Evolutionary conservation across 1,140 invertebrate species (phyloP).

Genomic region (Tachypleus tridentatus): DNA sequence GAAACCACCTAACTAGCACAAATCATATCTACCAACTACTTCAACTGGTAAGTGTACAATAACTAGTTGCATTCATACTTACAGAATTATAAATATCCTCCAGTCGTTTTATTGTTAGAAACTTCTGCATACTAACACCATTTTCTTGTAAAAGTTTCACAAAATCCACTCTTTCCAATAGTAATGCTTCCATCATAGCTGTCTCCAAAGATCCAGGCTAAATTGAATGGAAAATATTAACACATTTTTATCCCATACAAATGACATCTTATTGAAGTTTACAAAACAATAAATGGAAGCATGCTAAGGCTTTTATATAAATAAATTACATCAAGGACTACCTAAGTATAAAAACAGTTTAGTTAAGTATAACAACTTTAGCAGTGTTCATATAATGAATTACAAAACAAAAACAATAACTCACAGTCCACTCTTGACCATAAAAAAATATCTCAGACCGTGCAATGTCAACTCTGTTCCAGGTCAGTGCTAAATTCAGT

Average conservation of each 20-base stretch:
- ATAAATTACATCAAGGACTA: too few relatives aligned
- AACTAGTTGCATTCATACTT: conserved; percentile 23
- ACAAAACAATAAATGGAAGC: too few relatives aligned
- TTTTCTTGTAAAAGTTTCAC: conserved; percentile 92
- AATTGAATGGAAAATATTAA: background rate
- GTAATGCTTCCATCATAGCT: conserved; percentile 96
- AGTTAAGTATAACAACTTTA: background rate
- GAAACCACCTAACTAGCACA: too few relatives aligned
- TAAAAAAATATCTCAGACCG: conserved; percentile 91
- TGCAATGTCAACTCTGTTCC: conserved; percentile 96
- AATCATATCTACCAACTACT: too few relatives aligned
- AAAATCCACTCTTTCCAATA: conserved; percentile 93
- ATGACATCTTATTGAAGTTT: too few relatives aligned
- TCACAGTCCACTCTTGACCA: conserved; percentile 84
- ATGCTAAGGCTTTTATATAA: too few relatives aligned
- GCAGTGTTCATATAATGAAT: background rate
- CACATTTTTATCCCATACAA: background rate
- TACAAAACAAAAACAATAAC: conserved; percentile 12
- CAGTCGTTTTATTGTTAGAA: conserved; percentile 85
- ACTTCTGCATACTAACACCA: conserved; percentile 96
- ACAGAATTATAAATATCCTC: conserved; percentile 93
- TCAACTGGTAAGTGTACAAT: too few relatives aligned
- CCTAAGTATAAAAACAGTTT: too few relatives aligned
- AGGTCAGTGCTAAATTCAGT: conserved; percentile 81
- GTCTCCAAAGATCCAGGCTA: conserved; percentile 69